Conservation (phyloP, 2,888 invertebrate species). For the Bruchidius siliquastri region DNA sequence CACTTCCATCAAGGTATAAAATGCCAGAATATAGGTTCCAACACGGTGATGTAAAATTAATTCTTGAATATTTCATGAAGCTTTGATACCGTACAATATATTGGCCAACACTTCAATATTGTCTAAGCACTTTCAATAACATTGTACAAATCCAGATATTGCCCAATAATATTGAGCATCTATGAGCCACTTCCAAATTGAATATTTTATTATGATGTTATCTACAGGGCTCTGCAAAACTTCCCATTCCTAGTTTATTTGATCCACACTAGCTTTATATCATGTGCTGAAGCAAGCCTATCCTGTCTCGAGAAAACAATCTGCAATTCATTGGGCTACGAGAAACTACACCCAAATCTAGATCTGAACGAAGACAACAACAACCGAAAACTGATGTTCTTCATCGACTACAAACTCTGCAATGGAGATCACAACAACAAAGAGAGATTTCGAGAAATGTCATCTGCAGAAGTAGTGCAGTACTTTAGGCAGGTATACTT, state of each 20-base stretch:
- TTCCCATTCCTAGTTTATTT: conserved; percentile 35
- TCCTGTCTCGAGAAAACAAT: conserved; percentile 43
- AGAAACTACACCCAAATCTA: conserved; percentile 38
- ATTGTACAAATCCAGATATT: too few species aligned
- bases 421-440: conserved; percentile 31
- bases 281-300: conserved; percentile 35
- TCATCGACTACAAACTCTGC: conserved; percentile 21
- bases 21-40: too few species aligned
- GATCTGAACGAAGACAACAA: conserved; percentile 38
- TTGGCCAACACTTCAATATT: too few species aligned
- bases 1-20: too few species aligned
- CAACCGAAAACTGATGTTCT: conserved; percentile 29
- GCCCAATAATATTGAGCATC: too few species aligned
- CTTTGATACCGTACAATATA: too few species aligned
- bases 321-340: conserved; percentile 36
- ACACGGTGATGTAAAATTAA: too few species aligned
- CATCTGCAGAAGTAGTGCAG: conserved; percentile 36
- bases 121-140: too few species aligned
- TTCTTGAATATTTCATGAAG: too few species aligned
- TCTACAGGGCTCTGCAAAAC: conserved; percentile 18
- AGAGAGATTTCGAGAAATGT: conserved; percentile 24
- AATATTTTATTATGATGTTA: too few species aligned
- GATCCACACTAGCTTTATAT: conserved; percentile 32
- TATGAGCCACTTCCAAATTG: too few species aligned
- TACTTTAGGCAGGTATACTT: conserved; percentile 29